A percentile compares a stretch with the other conserved stretches of the same genome.
Conservation (phyloP, 2,113 vertebrate genomes). For the Cricetomys ansorgei region DNA sequence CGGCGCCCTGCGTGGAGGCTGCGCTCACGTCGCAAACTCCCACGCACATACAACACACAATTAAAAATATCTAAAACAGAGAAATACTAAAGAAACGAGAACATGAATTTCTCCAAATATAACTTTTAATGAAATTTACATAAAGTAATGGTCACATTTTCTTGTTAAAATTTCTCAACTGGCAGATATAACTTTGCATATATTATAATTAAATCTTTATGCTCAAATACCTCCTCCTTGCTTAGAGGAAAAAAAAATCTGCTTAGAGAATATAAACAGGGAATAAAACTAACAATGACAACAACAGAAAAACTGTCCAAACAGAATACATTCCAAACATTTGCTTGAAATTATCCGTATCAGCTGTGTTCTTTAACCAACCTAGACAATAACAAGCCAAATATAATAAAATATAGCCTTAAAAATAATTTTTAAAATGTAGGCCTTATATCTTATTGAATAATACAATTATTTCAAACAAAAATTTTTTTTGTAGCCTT, state of each 20-base stretch:
- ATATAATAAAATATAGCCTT: background rate
- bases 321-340: constrained; percentile 19
- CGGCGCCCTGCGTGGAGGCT: background rate
- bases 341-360: constrained; percentile 21
- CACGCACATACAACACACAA: background rate
- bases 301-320: constrained; percentile 42
- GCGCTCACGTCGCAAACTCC: background rate
- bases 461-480: background rate
- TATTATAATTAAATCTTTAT: background rate
- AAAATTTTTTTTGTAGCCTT: too few species aligned
- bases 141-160: constrained; percentile 6
- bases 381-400: constrained; percentile 43
- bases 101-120: constrained; percentile 32
- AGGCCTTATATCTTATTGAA: background rate
- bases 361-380: background rate
- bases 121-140: constrained; percentile 49
- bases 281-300: constrained; percentile 42
- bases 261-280: background rate
- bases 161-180: constrained; percentile 3
- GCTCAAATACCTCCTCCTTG: background rate
- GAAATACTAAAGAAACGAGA: background rate
- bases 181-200: constrained; percentile 8
- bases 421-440: constrained; percentile 25
- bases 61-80: background rate
- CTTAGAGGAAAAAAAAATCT: too few species aligned